Conservation (phyloP, 2,797 vertebrate species). For the Gymnodraco acuticeps region DNA sequence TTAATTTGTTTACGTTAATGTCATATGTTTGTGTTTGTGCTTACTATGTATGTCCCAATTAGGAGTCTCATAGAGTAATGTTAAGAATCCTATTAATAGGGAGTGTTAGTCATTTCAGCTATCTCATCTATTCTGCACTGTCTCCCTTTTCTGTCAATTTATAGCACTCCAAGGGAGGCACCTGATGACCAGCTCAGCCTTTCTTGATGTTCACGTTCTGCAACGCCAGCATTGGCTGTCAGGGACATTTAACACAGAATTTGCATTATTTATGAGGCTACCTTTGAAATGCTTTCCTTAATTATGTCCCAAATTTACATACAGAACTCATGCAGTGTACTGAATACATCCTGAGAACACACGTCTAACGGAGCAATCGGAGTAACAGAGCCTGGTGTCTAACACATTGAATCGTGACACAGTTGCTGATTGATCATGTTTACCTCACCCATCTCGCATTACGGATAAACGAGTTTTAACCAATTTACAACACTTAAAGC, state of each 20-base stretch:
- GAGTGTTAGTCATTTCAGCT: slow-evolving; percentile 70
- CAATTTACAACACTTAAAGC: slow-evolving; percentile 80
- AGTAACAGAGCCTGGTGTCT: slow-evolving; percentile 48
- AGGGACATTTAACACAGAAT: slow-evolving; percentile 83
- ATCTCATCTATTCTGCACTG: slow-evolving; percentile 76
- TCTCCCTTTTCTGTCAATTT: slow-evolving; percentile 82
- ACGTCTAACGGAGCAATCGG: slow-evolving; percentile 29
- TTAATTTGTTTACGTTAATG: slow-evolving; percentile 4
- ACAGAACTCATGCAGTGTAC: slow-evolving; percentile 49
- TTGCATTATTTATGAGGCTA: slow-evolving; percentile 88
- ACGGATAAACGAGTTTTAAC: slow-evolving; percentile 80
- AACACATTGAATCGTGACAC: slow-evolving; percentile 72
- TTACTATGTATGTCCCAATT: slow-evolving; percentile 60
- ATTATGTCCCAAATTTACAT: slow-evolving; percentile 84
- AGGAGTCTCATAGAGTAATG: slow-evolving; percentile 41
- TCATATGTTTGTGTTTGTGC: slow-evolving; percentile 38
- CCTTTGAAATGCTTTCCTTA: slow-evolving; percentile 82
- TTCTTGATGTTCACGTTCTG: slow-evolving; percentile 78
- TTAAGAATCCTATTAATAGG: slow-evolving; percentile 70
- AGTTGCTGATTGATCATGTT: slow-evolving; percentile 81
- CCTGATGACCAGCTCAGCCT: slow-evolving; percentile 83
- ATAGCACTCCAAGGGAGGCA: slow-evolving; percentile 78
- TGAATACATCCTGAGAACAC: slow-evolving; percentile 57
- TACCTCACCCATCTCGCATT: slow-evolving; percentile 73
- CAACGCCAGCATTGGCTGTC: slow-evolving; percentile 83